These are phyloP conservation scores for Papilio dardanus DNA, from an alignment of 1,140 invertebrate species.

Conservation along the genomic window DNA sequence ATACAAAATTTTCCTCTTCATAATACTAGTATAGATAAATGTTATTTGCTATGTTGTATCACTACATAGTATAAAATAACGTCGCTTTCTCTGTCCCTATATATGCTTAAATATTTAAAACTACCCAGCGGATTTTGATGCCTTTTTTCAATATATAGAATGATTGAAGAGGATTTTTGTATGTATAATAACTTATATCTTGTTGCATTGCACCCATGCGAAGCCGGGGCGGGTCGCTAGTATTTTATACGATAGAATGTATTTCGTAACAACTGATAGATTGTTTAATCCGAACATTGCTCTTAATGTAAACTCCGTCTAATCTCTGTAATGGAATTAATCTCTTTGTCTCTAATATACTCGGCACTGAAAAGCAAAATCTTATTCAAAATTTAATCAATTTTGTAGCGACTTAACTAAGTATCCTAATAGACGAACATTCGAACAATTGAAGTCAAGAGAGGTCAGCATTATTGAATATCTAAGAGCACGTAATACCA, in stretches of 20 bases:
- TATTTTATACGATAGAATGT: neutral
- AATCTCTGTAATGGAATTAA: slow-evolving; percentile 10
- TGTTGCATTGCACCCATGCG: too few species aligned
- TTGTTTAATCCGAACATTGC: neutral
- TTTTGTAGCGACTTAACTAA: neutral
- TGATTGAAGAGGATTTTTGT: too few species aligned
- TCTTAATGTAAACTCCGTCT: slow-evolving; percentile 5
- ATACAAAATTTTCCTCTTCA: too few species aligned
- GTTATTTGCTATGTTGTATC: neutral
- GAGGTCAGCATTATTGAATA: neutral
- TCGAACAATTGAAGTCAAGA: neutral
- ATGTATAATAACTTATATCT: too few species aligned
- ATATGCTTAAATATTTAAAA: too few species aligned
- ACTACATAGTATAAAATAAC: too few species aligned
- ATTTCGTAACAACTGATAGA: neutral
- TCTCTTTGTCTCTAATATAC: neutral
- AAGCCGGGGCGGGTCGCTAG: too few species aligned
- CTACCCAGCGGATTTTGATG: too few species aligned
- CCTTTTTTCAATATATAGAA: too few species aligned
- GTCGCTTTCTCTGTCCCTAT: too few species aligned
- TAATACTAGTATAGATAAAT: too few species aligned
- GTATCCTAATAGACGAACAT: neutral
- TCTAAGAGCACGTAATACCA: neutral
- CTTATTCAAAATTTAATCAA: slow-evolving; percentile 3
- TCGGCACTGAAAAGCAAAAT: neutral